These are phyloP conservation scores for Tipula confusa DNA, from an alignment of 2,888 invertebrate genomes.

Conservation along the genomic window DNA sequence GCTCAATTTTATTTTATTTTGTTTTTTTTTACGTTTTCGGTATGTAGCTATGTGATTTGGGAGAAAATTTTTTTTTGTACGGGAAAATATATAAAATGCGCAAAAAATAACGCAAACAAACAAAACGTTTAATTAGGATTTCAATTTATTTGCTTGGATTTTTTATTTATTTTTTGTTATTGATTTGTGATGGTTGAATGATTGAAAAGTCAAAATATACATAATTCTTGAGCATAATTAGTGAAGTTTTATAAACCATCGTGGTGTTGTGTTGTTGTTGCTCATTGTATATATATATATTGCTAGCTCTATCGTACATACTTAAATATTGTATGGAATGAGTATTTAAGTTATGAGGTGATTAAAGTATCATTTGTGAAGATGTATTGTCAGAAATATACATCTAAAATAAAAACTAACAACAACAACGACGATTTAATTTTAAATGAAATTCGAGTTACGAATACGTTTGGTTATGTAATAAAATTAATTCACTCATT, in stretches of 20 bases:
- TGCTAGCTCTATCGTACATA: background rate
- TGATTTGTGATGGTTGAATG: slow-evolving; percentile 25
- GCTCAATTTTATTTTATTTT: background rate
- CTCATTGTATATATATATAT: background rate
- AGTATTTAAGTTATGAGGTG: slow-evolving; percentile 25
- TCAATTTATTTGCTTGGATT: slow-evolving; percentile 20
- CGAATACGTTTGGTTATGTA: background rate
- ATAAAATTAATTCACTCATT: slow-evolving; percentile 25
- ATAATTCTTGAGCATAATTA: slow-evolving; percentile 25
- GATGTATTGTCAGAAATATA: slow-evolving; percentile 4
- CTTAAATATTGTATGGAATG: background rate
- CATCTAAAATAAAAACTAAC: background rate
- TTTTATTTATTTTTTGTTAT: background rate
- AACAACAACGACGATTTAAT: background rate
- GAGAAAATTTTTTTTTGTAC: background rate
- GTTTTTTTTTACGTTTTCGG: background rate
- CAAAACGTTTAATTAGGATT: slow-evolving; percentile 15
- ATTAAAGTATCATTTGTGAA: slow-evolving; percentile 20
- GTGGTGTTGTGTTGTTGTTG: background rate
- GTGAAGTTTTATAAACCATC: background rate
- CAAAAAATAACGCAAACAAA: background rate
- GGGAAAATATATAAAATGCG: slow-evolving; percentile 3
- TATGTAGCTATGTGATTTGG: background rate
- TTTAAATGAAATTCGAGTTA: background rate
- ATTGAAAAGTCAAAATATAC: slow-evolving; percentile 20